A percentile compares a stretch with the other conserved stretches of the same genome.
Conservation (phyloP, 1,140 invertebrate genomes). For the Andricus grossulariae region DNA sequence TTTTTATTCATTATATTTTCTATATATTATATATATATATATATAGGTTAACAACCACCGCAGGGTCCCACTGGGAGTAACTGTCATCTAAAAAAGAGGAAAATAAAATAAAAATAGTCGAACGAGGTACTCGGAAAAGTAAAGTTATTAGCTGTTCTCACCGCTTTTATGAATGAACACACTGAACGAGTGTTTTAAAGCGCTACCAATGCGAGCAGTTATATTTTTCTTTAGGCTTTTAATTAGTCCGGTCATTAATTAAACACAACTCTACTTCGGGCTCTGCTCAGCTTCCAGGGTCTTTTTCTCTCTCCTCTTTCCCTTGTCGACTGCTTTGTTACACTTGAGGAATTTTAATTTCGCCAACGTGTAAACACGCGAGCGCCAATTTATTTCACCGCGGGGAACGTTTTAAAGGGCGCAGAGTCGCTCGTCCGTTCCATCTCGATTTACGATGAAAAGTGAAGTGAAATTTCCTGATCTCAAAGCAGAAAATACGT, state of each 20-base stretch:
- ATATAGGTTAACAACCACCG: too few relatives aligned
- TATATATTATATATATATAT: too few relatives aligned
- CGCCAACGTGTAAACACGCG: slow-evolving; percentile 59
- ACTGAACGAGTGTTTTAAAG: slow-evolving; percentile 48
- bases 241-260: slow-evolving; percentile 63
- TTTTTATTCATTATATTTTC: too few relatives aligned
- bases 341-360: slow-evolving; percentile 62
- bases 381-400: slow-evolving; percentile 60
- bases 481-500: background rate
- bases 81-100: too few relatives aligned
- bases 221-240: slow-evolving; percentile 61
- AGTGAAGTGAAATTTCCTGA: slow-evolving; percentile 16
- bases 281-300: background rate
- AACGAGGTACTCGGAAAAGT: slow-evolving; percentile 17
- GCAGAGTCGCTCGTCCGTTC: background rate
- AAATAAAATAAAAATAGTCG: background rate
- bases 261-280: slow-evolving; percentile 53
- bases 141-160: slow-evolving; percentile 43
- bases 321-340: slow-evolving; percentile 43
- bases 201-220: slow-evolving; percentile 32
- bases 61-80: too few relatives aligned
- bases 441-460: background rate
- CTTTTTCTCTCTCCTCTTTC: slow-evolving; percentile 5
- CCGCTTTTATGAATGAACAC: slow-evolving; percentile 49
- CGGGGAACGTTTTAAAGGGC: slow-evolving; percentile 54